A percentile compares a stretch with the other conserved stretches of the same genome.
phyloP scores from a whole-genome alignment of 1,140 invertebrate species.

The Proales similis region DNA sequence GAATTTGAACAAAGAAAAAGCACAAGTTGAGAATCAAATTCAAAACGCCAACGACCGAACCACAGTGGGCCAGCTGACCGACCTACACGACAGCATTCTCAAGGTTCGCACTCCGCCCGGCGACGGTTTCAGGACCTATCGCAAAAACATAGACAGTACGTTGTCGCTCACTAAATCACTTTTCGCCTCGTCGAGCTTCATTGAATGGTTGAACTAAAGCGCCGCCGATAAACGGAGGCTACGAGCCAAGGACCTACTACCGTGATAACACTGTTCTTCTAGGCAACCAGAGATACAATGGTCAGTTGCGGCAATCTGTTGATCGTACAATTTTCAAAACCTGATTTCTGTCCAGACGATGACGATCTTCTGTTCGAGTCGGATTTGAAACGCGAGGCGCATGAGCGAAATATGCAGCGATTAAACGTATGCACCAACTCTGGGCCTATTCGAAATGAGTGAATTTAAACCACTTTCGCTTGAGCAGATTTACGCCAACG shows the following conservation, averaged over 20 bases:
- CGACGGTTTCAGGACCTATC: conserved; percentile 26
- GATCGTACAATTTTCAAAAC: neutral
- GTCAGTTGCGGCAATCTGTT: neutral
- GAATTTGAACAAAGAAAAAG: conserved; percentile 20
- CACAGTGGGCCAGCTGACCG: conserved; percentile 15
- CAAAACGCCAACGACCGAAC: conserved; percentile 12
- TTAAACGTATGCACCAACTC: neutral
- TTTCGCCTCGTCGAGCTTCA: no score
- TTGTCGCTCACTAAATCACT: no score
- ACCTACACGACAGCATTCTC: conserved; percentile 12
- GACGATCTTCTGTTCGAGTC: conserved; percentile 31
- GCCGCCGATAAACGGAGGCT: conserved; percentile 7
- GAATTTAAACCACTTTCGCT: neutral
- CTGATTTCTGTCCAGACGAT: neutral
- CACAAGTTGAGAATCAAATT: conserved; percentile 26
- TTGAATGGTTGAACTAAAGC: neutral
- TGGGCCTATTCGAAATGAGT: neutral
- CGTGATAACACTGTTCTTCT: conserved; percentile 19
- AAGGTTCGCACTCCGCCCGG: conserved; percentile 10
- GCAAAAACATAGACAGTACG: conserved; percentile 34
- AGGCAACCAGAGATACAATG: neutral
- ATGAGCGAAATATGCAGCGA: conserved; percentile 7
- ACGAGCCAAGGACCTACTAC: conserved; percentile 14
- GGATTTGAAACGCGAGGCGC: conserved; percentile 16
- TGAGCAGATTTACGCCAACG: neutral